These are phyloP conservation scores for Choristoneura fumiferana DNA, from an alignment of 1,140 invertebrate species.

Conservation along the genomic window DNA sequence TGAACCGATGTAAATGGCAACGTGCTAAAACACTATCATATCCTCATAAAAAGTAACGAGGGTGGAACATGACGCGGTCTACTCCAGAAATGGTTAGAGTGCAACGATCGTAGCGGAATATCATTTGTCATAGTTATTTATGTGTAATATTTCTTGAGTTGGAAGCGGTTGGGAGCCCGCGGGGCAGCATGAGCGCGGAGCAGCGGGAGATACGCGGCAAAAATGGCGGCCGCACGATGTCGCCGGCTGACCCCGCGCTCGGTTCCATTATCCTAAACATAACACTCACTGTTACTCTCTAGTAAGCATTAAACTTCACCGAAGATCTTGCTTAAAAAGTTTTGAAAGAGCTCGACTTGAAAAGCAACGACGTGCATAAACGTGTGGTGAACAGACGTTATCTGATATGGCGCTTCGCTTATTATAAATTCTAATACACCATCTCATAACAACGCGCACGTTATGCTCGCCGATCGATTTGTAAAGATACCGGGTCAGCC, in stretches of 20 bases:
- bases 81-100: constrained; percentile 29
- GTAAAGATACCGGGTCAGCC: constrained; percentile 41
- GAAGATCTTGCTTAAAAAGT: too few species aligned
- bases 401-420: constrained; percentile 38
- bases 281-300: constrained; percentile 21
- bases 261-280: constrained; percentile 50
- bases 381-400: constrained; percentile 39
- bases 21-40: constrained; percentile 33
- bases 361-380: constrained; percentile 23
- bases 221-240: constrained; percentile 61
- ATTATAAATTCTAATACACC: constrained; percentile 54
- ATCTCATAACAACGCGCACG: constrained; percentile 36
- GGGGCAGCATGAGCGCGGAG: constrained; percentile 30
- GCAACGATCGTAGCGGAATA: constrained; percentile 30
- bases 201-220: constrained; percentile 47
- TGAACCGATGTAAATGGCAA: constrained; percentile 6
- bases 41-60: constrained; percentile 42
- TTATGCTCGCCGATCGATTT: constrained; percentile 41
- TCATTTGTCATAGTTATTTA: constrained; percentile 52
- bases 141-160: constrained; percentile 28
- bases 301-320: too few species aligned
- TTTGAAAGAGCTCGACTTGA: too few species aligned
- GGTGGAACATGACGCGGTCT: constrained; percentile 21
- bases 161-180: constrained; percentile 25
- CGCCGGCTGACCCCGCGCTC: constrained; percentile 45